Conservation (phyloP, 2,888 invertebrate species). For the Lymantria monacha region DNA sequence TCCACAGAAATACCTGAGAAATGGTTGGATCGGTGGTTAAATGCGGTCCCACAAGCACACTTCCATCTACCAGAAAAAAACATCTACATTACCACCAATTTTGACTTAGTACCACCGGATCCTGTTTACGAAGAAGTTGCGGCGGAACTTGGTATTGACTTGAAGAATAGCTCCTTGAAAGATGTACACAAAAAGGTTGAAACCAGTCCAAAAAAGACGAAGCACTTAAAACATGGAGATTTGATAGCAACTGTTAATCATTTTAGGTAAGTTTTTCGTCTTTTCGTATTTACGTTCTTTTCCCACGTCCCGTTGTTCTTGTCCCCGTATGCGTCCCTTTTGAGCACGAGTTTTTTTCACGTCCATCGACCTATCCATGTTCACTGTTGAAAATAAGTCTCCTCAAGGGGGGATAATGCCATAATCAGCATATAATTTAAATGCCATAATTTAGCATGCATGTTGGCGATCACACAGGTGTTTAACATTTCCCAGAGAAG, state of each 20-base stretch:
- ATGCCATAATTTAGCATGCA: too few species aligned
- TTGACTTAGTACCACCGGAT: constrained; percentile 79
- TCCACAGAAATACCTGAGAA: constrained; percentile 81
- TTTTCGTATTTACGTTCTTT: too few species aligned
- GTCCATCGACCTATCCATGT: too few species aligned
- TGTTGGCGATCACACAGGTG: too few species aligned
- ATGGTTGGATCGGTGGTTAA: constrained; percentile 85
- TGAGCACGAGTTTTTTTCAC: too few species aligned
- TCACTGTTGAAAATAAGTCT: too few species aligned
- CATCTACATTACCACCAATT: constrained; percentile 87
- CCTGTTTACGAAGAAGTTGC: constrained; percentile 55
- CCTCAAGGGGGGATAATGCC: too few species aligned
- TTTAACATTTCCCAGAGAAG: too few species aligned
- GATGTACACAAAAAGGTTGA: constrained; percentile 59
- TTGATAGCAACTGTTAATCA: constrained; percentile 67
- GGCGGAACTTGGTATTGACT: constrained; percentile 47
- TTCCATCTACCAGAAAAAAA: constrained; percentile 88
- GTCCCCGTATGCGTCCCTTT: too few species aligned
- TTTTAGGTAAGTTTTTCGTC: constrained; percentile 62
- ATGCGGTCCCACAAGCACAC: constrained; percentile 76
- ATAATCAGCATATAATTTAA: too few species aligned
- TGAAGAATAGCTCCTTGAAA: constrained; percentile 47
- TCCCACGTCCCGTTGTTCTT: too few species aligned
- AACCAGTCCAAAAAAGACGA: constrained; percentile 20
- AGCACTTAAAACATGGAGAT: constrained; percentile 51